A percentile compares a stretch with the other conserved stretches of the same genome.
phyloP scores from a whole-genome alignment of 2,888 invertebrate genomes.

The Lacanobia oleracea region DNA sequence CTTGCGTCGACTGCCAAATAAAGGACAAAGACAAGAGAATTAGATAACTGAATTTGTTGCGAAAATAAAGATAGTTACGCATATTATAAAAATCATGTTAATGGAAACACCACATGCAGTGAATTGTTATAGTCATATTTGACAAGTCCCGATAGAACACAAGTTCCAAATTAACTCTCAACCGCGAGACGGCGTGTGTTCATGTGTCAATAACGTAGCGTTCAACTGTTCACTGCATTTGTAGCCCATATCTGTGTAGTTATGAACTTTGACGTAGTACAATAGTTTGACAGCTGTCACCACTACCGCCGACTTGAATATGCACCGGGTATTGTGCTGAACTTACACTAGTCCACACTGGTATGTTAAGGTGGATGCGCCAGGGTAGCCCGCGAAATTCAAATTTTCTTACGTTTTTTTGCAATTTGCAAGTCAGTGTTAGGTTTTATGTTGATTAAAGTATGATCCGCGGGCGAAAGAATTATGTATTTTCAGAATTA shows the following conservation, averaged over 20 bases:
- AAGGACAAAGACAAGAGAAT: no score
- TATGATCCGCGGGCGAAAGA: no score
- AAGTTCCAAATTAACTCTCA: slow-evolving; percentile 42
- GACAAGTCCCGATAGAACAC: slow-evolving; percentile 20
- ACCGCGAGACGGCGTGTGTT: slow-evolving; percentile 21
- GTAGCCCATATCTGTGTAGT: slow-evolving; percentile 32
- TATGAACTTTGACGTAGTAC: slow-evolving; percentile 48
- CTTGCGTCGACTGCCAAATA: background rate
- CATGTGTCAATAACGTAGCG: slow-evolving; percentile 41
- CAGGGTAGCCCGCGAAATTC: no score
- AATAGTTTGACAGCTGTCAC: slow-evolving; percentile 43
- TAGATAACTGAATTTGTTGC: no score
- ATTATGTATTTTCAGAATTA: no score
- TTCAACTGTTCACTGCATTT: slow-evolving; percentile 41
- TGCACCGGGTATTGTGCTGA: background rate
- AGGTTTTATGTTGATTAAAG: no score
- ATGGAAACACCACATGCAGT: background rate
- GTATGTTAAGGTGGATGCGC: no score
- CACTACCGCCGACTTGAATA: slow-evolving; percentile 18
- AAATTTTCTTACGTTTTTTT: no score
- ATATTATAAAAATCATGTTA: background rate
- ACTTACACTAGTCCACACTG: no score
- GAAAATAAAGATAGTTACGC: no score
- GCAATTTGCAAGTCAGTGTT: no score
- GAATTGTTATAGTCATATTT: slow-evolving; percentile 2